Evolutionary conservation across 2,888 invertebrate species (phyloP), one percentile per base, ranked within the genome.

Genomic region (Dorcus parallelipipedus): DNA sequence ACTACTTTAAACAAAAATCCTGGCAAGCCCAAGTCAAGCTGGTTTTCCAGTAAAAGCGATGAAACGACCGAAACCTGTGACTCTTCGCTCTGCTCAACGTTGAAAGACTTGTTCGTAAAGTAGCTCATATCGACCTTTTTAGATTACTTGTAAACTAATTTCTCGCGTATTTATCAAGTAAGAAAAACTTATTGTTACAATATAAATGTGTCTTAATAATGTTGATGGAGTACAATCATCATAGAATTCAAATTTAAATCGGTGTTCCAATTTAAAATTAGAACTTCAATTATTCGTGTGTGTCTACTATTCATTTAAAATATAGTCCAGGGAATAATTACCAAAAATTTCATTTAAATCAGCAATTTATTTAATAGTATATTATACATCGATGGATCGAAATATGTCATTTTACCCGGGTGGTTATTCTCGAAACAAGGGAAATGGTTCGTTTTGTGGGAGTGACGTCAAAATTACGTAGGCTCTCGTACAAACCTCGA

Each of bases 101-200:
- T 93, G 53, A 93, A 93, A 78, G 92, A 93, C 79, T 85, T 93
- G 52, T 93, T 93, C 76, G 92, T 91, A 74, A 93, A 93, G 85
- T 89, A 86, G 80, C 79, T 74, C 61, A 68, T 67, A 55, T 59
- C 60, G 38, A 56, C 59, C 26, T 63, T 63, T 55, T 58, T 62
- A 47, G 64, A 66, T 49, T 56, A 49, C 39, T 42, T 38, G 20
- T 59, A 55, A 52, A 47, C 26, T 47, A 47, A 20, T 23, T 14
- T 26, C n/a, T 20, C 39, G 9, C 17, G 7, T 50, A 50, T 39
- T 38, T 49, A 45, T 45, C 45, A 42, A 26, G 8, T 41, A 43
- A 52, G 10, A 49, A 38, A 43, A 33, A 10, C 69, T 69, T 56
- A 69, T 65, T 68, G 70, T 70, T 69, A 69, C 67, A 69, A 69